phyloP scores from a whole-genome alignment of 2,113 vertebrate genomes.

The Chaetorhynchus papuensis region DNA sequence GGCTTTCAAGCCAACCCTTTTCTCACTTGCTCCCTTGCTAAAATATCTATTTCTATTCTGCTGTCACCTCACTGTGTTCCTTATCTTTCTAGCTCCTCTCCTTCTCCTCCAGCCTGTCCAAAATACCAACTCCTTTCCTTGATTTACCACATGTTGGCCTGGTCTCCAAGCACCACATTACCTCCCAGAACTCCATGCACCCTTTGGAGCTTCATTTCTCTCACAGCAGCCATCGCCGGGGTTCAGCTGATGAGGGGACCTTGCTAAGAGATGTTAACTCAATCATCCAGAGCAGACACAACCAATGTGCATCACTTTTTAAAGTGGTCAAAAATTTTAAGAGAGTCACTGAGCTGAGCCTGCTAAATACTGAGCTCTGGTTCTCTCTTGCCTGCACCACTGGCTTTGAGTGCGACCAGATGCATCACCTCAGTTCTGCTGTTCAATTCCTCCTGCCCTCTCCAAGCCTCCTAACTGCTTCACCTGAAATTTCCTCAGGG shows the following conservation, averaged over 20 bases:
- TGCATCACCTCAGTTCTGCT: background rate
- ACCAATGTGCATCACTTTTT: background rate
- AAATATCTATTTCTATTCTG: background rate
- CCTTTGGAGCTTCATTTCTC: background rate
- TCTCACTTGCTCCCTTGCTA: background rate
- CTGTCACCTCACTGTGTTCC: background rate
- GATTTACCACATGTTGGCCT: accelerated
- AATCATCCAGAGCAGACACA: background rate
- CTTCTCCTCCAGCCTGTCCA: background rate
- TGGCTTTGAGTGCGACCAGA: background rate
- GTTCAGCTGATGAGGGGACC: background rate
- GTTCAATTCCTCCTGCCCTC: background rate
- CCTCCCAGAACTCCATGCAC: background rate
- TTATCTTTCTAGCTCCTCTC: background rate
- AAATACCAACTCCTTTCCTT: background rate
- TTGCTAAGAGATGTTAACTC: background rate
- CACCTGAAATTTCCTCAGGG: background rate
- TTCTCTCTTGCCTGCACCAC: background rate
- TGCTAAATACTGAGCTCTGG: background rate
- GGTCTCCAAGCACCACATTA: background rate
- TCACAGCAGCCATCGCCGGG: background rate
- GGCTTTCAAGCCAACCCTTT: background rate
- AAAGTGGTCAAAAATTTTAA: background rate
- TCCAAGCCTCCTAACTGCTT: background rate
- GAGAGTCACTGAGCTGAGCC: background rate